Conservation (phyloP, 1,140 invertebrate genomes). For the Oedothorax gibbosus region DNA sequence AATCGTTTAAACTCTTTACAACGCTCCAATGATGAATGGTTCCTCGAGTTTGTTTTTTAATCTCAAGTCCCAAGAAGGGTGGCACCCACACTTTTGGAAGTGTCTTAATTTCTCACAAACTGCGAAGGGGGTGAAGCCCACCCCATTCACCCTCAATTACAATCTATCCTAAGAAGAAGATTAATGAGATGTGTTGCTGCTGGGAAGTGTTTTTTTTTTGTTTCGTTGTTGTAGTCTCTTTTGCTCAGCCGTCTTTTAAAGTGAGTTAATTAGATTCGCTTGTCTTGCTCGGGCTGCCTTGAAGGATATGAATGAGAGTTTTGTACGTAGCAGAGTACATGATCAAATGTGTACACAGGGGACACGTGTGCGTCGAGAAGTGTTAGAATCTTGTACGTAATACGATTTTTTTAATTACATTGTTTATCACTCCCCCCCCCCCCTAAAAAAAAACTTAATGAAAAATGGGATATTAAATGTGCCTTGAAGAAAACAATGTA, state of each 20-base stretch:
- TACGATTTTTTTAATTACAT: no score
- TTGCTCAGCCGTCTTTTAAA: slow-evolving; percentile 21
- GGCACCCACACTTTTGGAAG: neutral
- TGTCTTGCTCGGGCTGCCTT: neutral
- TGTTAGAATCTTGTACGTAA: no score
- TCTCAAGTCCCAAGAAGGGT: neutral
- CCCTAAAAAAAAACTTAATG: no score
- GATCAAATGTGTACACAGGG: no score
- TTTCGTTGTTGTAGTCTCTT: neutral
- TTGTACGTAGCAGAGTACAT: no score
- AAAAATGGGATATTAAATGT: no score
- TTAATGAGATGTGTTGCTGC: slow-evolving; percentile 17
- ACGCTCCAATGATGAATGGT: slow-evolving; percentile 24
- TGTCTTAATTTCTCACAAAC: slow-evolving; percentile 39
- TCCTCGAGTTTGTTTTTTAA: slow-evolving; percentile 16
- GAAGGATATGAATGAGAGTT: no score
- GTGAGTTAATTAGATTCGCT: slow-evolving; percentile 33
- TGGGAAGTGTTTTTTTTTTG: neutral
- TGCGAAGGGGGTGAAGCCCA: neutral
- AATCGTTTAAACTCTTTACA: slow-evolving; percentile 17
- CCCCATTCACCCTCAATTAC: slow-evolving; percentile 14
- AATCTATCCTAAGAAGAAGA: slow-evolving; percentile 19
- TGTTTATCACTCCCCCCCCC: no score
- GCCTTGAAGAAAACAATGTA: no score
- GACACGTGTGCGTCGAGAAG: no score